Base-by-base conservation (phyloP, 2,797 vertebrate species). In the Xenentodon cancila region DNA sequence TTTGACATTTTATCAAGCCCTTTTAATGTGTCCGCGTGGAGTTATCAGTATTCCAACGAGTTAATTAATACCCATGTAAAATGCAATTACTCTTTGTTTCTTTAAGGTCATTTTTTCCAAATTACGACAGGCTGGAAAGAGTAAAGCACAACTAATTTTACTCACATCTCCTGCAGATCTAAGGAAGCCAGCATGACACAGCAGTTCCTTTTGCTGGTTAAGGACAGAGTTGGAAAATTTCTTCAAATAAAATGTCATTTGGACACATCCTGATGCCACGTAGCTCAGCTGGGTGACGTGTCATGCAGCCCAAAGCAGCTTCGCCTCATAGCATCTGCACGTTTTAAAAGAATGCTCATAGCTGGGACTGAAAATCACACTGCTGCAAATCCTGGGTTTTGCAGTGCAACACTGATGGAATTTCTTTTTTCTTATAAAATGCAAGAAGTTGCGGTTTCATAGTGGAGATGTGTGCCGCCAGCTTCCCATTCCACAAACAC, bases 141-240 rank as follows among this genome's bases (percentile, higher is more conserved):
- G 22, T 7, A 12, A 32, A 55, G 45, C 50, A 34, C 17, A 19
- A 30, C 11, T 62, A 32, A 49, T 44, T 44, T 55, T 40, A n/a
- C 40, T 2, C 4, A 32, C 50, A 12, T 17, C 30, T 22, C n/a
- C 11, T 27, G 12, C 52, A 59, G 75, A 64, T 64, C 18, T 12
- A n/a, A 65, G 64, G 52, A 13, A 3, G 21, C 57, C 73, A 40
- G 64, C 43, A 53, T 82, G 81, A 82, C 75, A 61, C 83, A 84
- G 83, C 77, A 81, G 66, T 82, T 84, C 78, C 71, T 78, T 48
- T 18, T 9, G 0, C 48, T 2, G 66, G 50, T 59, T 54, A 54
- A 51, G 71, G 70, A 43, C 56, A 67, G 60, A 65, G 48, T 11
- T 53, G 69, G 68, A 67, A 49, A 59, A 7, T 50, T 50, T 62